Conservation (phyloP, 2,797 vertebrate species). For the Euthynnus affinis region DNA sequence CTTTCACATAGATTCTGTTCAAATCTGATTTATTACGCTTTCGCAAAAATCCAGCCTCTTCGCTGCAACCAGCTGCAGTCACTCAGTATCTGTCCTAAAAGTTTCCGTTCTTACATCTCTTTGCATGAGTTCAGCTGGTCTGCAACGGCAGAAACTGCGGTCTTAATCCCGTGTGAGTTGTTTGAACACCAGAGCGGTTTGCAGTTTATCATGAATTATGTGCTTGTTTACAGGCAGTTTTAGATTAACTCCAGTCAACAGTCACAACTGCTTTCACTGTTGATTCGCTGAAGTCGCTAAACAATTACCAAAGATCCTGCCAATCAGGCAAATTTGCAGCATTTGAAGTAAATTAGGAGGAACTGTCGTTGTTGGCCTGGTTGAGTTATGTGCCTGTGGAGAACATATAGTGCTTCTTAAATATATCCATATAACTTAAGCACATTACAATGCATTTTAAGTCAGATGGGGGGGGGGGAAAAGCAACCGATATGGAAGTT, state of each 20-base stretch:
- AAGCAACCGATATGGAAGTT: not conserved
- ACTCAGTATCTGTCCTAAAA: not conserved
- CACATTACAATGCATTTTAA: not conserved
- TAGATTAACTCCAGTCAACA: constrained; percentile 73
- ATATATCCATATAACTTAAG: not conserved
- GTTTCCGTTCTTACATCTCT: constrained; percentile 30
- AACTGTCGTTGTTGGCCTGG: constrained; percentile 33
- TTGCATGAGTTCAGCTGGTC: constrained; percentile 59
- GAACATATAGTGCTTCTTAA: constrained; percentile 1
- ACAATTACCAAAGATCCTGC: constrained; percentile 59
- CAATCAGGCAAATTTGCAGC: constrained; percentile 57
- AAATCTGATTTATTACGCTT: not conserved
- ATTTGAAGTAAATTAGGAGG: constrained; percentile 52
- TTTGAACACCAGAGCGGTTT: constrained; percentile 55
- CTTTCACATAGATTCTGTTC: not conserved
- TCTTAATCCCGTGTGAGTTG: constrained; percentile 49
- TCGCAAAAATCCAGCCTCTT: not conserved
- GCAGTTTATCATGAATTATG: constrained; percentile 68
- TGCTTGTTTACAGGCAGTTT: constrained; percentile 75
- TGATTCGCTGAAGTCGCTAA: constrained; percentile 53
- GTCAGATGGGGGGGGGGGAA: not conserved
- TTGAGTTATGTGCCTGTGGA: not conserved
- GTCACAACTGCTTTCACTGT: constrained; percentile 66
- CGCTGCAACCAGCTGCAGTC: not conserved
- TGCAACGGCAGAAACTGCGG: constrained; percentile 45